A percentile compares a stretch with the other conserved stretches of the same genome.
These are phyloP conservation scores for Palythoa grandis DNA, from an alignment of 92 coral and sea anemone genomes.

Conservation along the genomic window DNA sequence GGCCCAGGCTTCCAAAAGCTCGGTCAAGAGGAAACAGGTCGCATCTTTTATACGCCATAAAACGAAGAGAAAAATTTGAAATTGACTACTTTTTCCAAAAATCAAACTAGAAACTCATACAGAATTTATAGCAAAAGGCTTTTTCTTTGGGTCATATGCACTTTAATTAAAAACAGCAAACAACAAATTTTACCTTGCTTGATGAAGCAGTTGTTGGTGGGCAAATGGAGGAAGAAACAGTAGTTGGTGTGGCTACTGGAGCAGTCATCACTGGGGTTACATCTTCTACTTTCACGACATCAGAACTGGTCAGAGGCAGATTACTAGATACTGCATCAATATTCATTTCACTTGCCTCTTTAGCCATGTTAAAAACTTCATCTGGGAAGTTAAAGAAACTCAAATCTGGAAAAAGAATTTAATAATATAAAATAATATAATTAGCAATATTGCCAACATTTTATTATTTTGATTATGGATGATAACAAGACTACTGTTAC, in stretches of 20 bases:
- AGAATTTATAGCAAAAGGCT: no score
- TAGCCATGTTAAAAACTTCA: slow-evolving; percentile 1
- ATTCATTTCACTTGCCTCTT: slow-evolving; percentile 39
- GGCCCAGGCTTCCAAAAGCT: no score
- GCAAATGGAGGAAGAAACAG: slow-evolving; percentile 11
- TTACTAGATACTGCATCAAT: slow-evolving; percentile 31
- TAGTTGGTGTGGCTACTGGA: slow-evolving; percentile 4
- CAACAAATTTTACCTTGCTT: slow-evolving; percentile 29
- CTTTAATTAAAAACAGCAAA: neutral
- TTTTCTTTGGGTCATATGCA: no score
- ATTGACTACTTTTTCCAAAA: no score
- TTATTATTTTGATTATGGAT: neutral
- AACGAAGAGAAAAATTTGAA: no score
- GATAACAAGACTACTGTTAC: neutral
- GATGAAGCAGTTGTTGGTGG: slow-evolving; percentile 39
- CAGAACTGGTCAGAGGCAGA: slow-evolving; percentile 26
- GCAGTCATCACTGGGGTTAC: neutral
- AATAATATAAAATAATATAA: neutral
- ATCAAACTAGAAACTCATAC: no score
- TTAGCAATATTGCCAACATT: no score
- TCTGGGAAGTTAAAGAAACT: slow-evolving; percentile 60
- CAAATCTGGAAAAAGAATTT: slow-evolving; percentile 35
- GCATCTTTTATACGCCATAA: no score
- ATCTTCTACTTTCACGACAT: neutral
- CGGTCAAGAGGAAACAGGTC: no score